Evolutionary conservation across 2,797 vertebrate genomes (phyloP), one percentile per base, ranked within the genome.

Genomic region (Crenichthys baileyi): DNA sequence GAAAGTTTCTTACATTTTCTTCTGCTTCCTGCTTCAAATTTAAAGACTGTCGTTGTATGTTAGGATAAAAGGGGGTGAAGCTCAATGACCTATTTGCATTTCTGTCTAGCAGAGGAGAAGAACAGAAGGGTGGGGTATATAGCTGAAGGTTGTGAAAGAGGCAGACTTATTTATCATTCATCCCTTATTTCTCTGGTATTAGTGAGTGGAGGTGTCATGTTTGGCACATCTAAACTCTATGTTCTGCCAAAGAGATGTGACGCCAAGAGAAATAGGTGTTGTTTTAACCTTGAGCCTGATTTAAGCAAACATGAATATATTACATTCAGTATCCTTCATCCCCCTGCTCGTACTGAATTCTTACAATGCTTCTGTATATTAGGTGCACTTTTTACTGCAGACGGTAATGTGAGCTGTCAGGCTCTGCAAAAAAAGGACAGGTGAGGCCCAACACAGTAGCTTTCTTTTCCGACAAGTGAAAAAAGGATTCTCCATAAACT

Each of bases 301-400:
- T 94, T 94, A 91, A 95, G 92, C 87, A 94, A 94, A 93, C 94
- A 93, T 90, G 93, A 95, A 94, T 95, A 95, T 90, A 95, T 95
- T 93, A 95, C 76, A 67, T 79, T 80, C 83, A 85, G 85, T 93
- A 89, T 91, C 88, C 87, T 85, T 90, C 88, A 85, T 84, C 88
- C 76, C 85, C 74, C 73, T 75, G 84, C 83, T 85, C 61, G 2
- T 78, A 83, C 89, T 90, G 89, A 91, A 88, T 89, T 91, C 87
- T 82, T 78, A 88, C 86, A 76, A 68, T 82, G 84, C 83, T 89
- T 85, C 84, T 89, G 83, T 90, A 91, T 92, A 88, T 91, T 92
- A 92, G 92, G 80, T 85, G 85, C 74, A 86, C 79, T 82, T 89
- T 92, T 89, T 89, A 88, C 80, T 84, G 87, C 90, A 90, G 87